phyloP scores from a whole-genome alignment of 2,113 vertebrate genomes.

The Galbula dea region DNA sequence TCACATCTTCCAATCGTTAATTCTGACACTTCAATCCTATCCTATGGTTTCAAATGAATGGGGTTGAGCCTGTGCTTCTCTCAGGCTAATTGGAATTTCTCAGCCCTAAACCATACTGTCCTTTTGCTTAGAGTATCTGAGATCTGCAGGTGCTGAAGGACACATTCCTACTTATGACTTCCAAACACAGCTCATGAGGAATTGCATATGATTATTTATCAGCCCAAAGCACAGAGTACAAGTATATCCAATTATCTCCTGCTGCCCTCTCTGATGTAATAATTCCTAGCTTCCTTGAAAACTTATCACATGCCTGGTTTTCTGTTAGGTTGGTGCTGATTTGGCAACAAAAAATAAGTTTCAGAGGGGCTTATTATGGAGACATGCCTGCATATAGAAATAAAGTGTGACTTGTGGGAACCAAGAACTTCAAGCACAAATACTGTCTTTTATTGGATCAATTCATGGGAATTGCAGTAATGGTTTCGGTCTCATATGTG shows the following conservation, averaged over 20 bases:
- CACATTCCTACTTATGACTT: background rate
- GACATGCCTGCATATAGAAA: background rate
- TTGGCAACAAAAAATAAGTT: background rate
- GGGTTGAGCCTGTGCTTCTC: background rate
- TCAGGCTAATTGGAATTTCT: background rate
- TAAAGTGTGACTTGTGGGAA: background rate
- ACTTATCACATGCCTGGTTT: background rate
- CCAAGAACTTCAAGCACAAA: background rate
- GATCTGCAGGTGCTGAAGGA: background rate
- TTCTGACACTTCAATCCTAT: background rate
- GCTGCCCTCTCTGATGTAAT: background rate
- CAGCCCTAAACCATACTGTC: background rate
- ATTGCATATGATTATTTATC: background rate
- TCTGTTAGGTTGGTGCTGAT: background rate
- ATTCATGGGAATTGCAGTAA: background rate
- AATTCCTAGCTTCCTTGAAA: background rate
- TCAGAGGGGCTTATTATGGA: background rate
- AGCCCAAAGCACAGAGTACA: background rate
- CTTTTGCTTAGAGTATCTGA: background rate
- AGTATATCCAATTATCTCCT: background rate
- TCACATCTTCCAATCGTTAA: background rate
- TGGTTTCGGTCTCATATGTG: background rate
- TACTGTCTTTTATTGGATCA: background rate
- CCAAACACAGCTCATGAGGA: background rate
- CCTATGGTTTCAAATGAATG: background rate